These are phyloP conservation scores for Thysanoteuthis rhombus DNA, from an alignment of 2,888 invertebrate species.

Conservation along the genomic window DNA sequence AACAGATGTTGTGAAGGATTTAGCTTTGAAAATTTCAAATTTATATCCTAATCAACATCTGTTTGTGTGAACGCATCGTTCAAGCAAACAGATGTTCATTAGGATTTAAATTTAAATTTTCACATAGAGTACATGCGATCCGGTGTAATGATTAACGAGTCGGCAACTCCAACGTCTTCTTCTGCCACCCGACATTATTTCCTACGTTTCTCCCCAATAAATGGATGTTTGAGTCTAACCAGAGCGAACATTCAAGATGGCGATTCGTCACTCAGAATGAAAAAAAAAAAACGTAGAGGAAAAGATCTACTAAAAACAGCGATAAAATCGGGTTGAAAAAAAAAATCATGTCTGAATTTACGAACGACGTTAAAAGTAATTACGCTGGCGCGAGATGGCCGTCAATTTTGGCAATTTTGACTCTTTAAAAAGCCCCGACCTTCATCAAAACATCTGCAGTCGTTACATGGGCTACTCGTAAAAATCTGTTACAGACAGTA, in stretches of 20 bases:
- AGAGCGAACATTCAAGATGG: neutral
- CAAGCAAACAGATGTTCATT: too few relatives aligned
- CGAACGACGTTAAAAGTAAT: neutral
- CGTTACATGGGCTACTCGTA: neutral
- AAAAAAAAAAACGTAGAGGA: neutral
- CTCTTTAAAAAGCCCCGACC: neutral
- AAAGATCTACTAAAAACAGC: neutral
- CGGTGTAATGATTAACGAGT: neutral
- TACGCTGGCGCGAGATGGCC: neutral
- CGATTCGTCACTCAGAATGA: neutral
- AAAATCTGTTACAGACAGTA: neutral
- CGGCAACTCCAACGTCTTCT: neutral
- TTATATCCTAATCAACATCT: too few relatives aligned
- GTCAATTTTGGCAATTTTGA: neutral
- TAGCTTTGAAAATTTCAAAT: too few relatives aligned
- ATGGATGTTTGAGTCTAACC: neutral
- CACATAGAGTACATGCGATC: neutral
- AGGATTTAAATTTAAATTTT: neutral
- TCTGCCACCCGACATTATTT: neutral
- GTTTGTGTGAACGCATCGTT: too few relatives aligned
- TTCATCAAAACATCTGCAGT: neutral
- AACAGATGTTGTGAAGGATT: too few relatives aligned
- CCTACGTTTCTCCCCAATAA: neutral
- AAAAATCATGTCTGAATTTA: neutral
- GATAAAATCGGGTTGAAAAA: neutral